Evolutionary conservation across 2,797 vertebrate genomes (phyloP), one percentile per base, ranked within the genome.

Genomic region (Diplodus sargus): DNA sequence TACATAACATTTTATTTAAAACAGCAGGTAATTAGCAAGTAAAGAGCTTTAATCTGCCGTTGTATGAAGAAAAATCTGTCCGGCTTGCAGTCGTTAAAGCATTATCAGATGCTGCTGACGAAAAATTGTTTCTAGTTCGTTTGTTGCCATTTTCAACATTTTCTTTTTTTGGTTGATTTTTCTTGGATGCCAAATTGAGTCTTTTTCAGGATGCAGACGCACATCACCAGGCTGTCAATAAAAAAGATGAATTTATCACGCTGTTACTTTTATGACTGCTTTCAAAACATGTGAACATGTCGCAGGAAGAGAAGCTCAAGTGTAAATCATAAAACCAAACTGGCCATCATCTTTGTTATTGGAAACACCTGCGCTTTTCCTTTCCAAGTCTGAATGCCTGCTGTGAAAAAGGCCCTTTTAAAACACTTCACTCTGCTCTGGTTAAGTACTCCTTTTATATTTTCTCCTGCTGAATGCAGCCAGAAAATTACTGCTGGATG

Each of bases 111-210:
- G 45, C 17, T 51, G 53, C 45, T 49, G 68, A 51, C 18, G 62
- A 49, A 65, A 63, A 13, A 30, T 3, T 0, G 3, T 64, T 58
- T 77, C 9, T 17, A 28, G 1, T 1, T 70, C 10, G 5, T 16
- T 3, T 23, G 20, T 14, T 61, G 23, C 45, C 30, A 51, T 23
- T 52, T 49, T 62, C 4, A 6, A 39, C 3, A 5, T 15, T 9
- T 39, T 1, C 13, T 4, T 59, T 34, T 39, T 8, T 7, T 4
- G 5, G 4, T 23, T 53, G 1, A 23, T 57, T 58, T 64, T 78
- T 9, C 56, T 54, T 15, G 25, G 4, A 45, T 66, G 74, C 62
- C 79, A 82, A 87, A 84, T 66, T 25, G 59, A 71, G 18, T 30
- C 1, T 60, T 30, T 66, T 3, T 52, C 12, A 54, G 15, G 23